Percentiles rank a stretch among this genome's conserved stretches.
These are phyloP conservation scores for Lapara coniferarum DNA, from an alignment of 2,888 invertebrate genomes.

Conservation along the genomic window DNA sequence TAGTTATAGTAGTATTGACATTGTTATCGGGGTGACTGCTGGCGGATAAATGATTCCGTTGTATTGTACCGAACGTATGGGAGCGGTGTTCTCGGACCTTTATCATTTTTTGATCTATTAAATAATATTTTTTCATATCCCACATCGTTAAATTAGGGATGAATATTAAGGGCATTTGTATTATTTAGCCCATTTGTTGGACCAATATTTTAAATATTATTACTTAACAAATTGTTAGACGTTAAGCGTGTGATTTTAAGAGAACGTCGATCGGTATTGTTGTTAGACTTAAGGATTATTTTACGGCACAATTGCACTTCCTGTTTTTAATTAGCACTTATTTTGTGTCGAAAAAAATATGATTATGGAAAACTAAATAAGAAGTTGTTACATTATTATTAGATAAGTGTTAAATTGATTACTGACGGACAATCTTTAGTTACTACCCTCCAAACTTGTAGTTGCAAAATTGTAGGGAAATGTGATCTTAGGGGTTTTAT, in stretches of 20 bases:
- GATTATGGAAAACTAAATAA: constrained; percentile 81
- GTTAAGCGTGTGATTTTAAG: constrained; percentile 84
- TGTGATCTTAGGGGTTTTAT: constrained; percentile 82
- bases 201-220: constrained; percentile 84
- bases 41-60: constrained; percentile 78
- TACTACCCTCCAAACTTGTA: constrained; percentile 78
- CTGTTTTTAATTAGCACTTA: constrained; percentile 84
- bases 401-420: constrained; percentile 84
- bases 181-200: constrained; percentile 85
- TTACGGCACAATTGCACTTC: constrained; percentile 84
- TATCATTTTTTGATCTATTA: constrained; percentile 83
- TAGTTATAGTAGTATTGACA: constrained; percentile 83
- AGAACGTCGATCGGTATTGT: constrained; percentile 83
- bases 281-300: constrained; percentile 82
- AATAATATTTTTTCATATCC: constrained; percentile 84
- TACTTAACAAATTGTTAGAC: constrained; percentile 84
- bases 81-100: constrained; percentile 78
- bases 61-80: constrained; percentile 67
- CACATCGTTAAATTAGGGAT: constrained; percentile 83
- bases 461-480: constrained; percentile 80
- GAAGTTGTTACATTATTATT: constrained; percentile 84
- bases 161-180: constrained; percentile 84
- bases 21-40: constrained; percentile 82
- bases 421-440: constrained; percentile 83
- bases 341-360: constrained; percentile 80